Evolutionary conservation across 2,797 vertebrate species (phyloP), one percentile per base, ranked within the genome.

Genomic region (Clarias laeviceps): DNA sequence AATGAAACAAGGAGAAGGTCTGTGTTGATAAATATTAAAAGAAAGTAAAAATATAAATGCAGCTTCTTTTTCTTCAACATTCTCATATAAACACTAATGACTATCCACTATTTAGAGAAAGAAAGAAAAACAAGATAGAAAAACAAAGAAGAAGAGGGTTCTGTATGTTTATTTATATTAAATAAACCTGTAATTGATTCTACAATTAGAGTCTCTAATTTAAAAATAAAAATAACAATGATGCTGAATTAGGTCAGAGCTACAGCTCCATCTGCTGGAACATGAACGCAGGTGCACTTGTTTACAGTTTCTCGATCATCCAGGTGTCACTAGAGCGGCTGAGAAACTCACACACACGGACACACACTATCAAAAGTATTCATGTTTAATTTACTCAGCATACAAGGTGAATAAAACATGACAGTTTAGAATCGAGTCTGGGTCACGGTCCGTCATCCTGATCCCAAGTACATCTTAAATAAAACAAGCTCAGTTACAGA

Each of bases 361-460:
- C 50, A 56, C 45, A 87, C 82, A 82, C 27, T 56, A 54, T 34
- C 73, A 72, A 76, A 88, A 87, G 89, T 93, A 91, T 80, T 91
- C 86, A 15, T 78, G 87, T 95, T 95, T 94, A 94, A 89, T 90
- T 95, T 90, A 89, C 90, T 90, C 84, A 88, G 90, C 89, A 89
- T 93, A 94, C 91, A 93, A 91, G 89, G 87, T 86, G 91, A 88
- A 89, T 81, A 88, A 80, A 92, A 92, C 88, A 91, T 87, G 87
- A 91, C 84, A 80, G 66, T 83, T 87, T 87, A 57, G 87, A 69
- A 91, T 89, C 80, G n/a, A 50, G 70, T 73, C 70, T 88, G 73
- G 29, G 61, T 80, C 86, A 84, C 84, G 18, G 82, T 72, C 61
- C 68, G 32, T 78, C 74, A 59, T 20, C 18, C 29, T 22, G 61